Percentiles rank a stretch among this genome's conserved stretches.
phyloP scores from a whole-genome alignment of 2,797 vertebrate species.

The Harpagifer antarcticus region DNA sequence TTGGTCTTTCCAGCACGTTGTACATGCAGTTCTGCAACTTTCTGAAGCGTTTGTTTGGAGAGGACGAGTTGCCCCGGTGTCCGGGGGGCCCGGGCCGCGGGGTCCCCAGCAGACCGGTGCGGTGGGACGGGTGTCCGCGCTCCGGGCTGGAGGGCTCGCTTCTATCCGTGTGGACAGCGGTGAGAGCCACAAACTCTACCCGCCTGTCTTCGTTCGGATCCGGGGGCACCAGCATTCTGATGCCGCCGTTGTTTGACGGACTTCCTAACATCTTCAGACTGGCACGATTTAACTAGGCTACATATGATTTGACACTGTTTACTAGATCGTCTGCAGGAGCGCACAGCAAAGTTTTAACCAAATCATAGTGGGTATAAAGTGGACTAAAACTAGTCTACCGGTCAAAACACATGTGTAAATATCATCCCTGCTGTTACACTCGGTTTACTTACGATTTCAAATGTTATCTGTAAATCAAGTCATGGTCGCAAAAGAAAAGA shows the following conservation, averaged over 20 bases:
- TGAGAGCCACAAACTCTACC: conserved; percentile 92
- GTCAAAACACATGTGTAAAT: conserved; percentile 4
- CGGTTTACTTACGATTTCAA: background rate
- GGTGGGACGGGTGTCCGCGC: conserved; percentile 85
- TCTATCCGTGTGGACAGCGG: conserved; percentile 90
- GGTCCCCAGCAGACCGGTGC: conserved; percentile 87
- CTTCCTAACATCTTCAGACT: conserved; percentile 80
- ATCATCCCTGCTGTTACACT: conserved; percentile 5
- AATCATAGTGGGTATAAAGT: conserved; percentile 61
- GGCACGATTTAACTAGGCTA: conserved; percentile 13
- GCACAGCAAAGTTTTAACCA: conserved; percentile 51
- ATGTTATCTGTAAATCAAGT: conserved; percentile 74
- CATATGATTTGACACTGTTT: conserved; percentile 35
- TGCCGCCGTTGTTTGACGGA: conserved; percentile 88
- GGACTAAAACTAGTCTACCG: conserved; percentile 21
- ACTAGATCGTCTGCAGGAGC: conserved; percentile 36
- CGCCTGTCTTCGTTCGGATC: conserved; percentile 84
- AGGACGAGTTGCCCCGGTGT: conserved; percentile 76
- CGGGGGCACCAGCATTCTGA: conserved; percentile 84
- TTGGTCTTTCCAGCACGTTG: conserved; percentile 97
- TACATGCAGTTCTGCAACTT: conserved; percentile 96
- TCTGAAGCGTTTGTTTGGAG: conserved; percentile 90
- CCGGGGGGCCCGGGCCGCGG: conserved; percentile 84
- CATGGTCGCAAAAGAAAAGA: conserved; percentile 47
- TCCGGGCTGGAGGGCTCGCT: conserved; percentile 87